These are phyloP conservation scores for Meghimatium bilineatum DNA, from an alignment of 2,888 invertebrate genomes.

Conservation along the genomic window DNA sequence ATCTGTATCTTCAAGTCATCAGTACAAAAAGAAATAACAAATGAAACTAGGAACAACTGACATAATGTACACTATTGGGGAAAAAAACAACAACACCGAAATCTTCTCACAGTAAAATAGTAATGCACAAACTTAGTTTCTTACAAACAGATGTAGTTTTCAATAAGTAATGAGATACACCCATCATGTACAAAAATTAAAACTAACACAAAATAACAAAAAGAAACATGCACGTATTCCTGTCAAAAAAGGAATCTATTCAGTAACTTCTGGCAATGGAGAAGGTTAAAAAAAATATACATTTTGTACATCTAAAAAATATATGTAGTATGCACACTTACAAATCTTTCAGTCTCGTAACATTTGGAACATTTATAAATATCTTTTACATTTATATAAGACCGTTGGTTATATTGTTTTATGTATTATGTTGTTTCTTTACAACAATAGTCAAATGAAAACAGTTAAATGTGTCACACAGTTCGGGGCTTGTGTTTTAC, in stretches of 20 bases:
- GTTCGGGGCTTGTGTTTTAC: too few species aligned
- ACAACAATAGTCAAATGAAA: too few species aligned
- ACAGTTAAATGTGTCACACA: too few species aligned
- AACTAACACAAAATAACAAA: not conserved
- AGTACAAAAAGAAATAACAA: slow-evolving; percentile 4
- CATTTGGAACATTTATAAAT: not conserved
- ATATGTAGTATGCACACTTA: too few species aligned
- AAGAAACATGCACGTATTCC: not conserved
- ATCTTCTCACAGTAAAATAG: not conserved
- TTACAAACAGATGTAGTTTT: not conserved
- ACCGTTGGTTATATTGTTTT: too few species aligned
- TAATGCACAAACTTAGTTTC: not conserved
- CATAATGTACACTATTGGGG: not conserved
- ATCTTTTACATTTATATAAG: not conserved
- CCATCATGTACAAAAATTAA: not conserved
- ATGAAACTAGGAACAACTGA: not conserved
- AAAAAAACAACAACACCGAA: slow-evolving; percentile 27
- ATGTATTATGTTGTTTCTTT: too few species aligned
- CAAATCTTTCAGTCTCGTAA: too few species aligned
- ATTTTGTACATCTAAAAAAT: not conserved
- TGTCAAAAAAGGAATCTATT: not conserved
- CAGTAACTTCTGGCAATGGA: not conserved
- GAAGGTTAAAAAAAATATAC: not conserved
- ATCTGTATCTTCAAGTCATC: slow-evolving; percentile 19
- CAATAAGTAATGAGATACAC: not conserved